Conservation (phyloP, 2,888 invertebrate genomes). For the Pyrgus malvae region DNA sequence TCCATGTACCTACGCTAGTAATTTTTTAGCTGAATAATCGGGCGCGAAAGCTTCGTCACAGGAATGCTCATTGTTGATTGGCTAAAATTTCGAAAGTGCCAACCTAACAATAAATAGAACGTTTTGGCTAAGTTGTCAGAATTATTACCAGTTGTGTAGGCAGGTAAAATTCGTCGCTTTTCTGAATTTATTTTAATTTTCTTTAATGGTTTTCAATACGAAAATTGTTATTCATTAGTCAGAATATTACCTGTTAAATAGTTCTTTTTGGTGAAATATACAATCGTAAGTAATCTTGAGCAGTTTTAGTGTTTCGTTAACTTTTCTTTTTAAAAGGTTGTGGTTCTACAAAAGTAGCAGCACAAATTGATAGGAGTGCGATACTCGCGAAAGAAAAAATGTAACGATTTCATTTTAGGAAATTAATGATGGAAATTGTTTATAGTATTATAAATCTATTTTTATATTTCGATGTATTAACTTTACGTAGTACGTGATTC, state of each 20-base stretch:
- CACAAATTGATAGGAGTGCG: slow-evolving; percentile 73
- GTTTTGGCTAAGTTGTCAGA: slow-evolving; percentile 75
- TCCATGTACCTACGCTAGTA: not conserved
- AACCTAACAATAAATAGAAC: slow-evolving; percentile 52
- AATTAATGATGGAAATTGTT: slow-evolving; percentile 13
- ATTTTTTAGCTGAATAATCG: slow-evolving; percentile 62
- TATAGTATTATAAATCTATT: slow-evolving; percentile 14
- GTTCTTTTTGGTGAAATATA: slow-evolving; percentile 43
- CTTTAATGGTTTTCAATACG: slow-evolving; percentile 60
- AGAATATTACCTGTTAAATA: slow-evolving; percentile 49
- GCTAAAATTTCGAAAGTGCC: slow-evolving; percentile 60
- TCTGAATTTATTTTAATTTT: slow-evolving; percentile 68
- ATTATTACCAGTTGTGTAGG: slow-evolving; percentile 76
- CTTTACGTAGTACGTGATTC: slow-evolving; percentile 40
- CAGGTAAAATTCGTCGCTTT: slow-evolving; percentile 76
- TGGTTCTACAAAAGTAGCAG: slow-evolving; percentile 77
- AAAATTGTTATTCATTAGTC: slow-evolving; percentile 52
- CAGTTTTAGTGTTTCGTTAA: slow-evolving; percentile 63
- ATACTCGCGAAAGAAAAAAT: slow-evolving; percentile 69
- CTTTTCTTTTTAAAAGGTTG: slow-evolving; percentile 76
- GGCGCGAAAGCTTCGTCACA: slow-evolving; percentile 75
- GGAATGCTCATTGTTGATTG: slow-evolving; percentile 56
- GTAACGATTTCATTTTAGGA: slow-evolving; percentile 44
- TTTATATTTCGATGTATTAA: slow-evolving; percentile 28
- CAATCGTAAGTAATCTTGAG: slow-evolving; percentile 58